Evolutionary conservation across 2,113 vertebrate genomes (phyloP), one percentile per base, ranked within the genome.

Genomic region (Pipra filicauda): DNA sequence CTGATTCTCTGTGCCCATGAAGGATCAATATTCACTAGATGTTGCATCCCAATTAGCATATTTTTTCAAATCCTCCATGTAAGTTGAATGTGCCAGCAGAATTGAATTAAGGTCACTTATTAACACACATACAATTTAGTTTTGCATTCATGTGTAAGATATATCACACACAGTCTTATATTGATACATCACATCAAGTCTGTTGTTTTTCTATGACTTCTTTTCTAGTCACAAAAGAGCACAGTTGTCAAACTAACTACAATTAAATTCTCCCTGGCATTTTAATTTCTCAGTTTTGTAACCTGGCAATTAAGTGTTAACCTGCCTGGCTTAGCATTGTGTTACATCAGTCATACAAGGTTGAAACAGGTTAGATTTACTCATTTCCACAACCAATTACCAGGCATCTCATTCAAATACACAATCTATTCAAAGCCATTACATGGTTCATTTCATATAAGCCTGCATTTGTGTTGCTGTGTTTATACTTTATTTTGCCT

Each of bases 211-310:
- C 46, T 37, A 0, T 3, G 3, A 19, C 24, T 77, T 75, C 22
- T 70, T 83, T 88, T 46, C 20, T 30, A 66, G 11, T 13, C 55
- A 70, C 54, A 82, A 62, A 89, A 46, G 31, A 70, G 35, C 46
- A 80, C 18, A 69, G n/a, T 52, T 80, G 23, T 88, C 75, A 88
- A 75, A 52, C 12, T 67, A 74, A 43, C 30, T 24, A 20, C 84
- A 93, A 73, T 39, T 0, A 93, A 88, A 72, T 51, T 71, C 44
- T 71, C 39, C 28, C 17, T 44, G 49, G 61, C 24, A 67, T 89
- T 92, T 96, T 92, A 64, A 71, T 76, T 81, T 84, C 59, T 96
- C 76, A 73, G 33, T 43, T 67, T 89, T 83, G 35, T 46, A 83
- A 67, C 44, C 43, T 92, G 79, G 33, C 61, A 78, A 61, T 92